These are phyloP conservation scores for Junonia oenone DNA, from an alignment of 2,888 invertebrate species.

Conservation along the genomic window DNA sequence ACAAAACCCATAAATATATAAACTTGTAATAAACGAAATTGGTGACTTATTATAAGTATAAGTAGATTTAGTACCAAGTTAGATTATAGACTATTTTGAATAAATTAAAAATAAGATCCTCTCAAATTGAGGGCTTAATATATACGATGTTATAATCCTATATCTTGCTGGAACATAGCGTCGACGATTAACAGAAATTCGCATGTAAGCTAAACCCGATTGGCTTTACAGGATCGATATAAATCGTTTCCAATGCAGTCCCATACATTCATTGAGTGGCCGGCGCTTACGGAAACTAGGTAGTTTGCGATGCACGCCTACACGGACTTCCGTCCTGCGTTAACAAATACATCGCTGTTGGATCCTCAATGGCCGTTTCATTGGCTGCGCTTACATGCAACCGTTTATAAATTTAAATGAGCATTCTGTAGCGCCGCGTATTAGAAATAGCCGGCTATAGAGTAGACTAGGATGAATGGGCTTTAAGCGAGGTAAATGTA, in stretches of 20 bases:
- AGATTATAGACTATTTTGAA: too few relatives aligned
- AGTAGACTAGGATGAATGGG: not conserved
- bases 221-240: not conserved
- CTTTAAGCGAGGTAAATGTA: not conserved
- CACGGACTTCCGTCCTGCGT: conserved; percentile 62
- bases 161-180: not conserved
- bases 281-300: conserved; percentile 48
- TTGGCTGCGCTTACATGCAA: conserved; percentile 47
- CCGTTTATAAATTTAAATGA: conserved; percentile 60
- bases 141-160: not conserved
- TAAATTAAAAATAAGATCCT: too few relatives aligned
- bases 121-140: too few relatives aligned
- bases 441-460: conserved; percentile 18
- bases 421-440: conserved; percentile 29
- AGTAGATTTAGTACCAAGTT: too few relatives aligned
- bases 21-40: too few relatives aligned
- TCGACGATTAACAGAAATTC: not conserved
- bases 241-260: conserved; percentile 10
- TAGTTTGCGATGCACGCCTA: conserved; percentile 59
- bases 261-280: conserved; percentile 16
- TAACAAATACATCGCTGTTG: conserved; percentile 60
- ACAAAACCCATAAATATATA: too few relatives aligned
- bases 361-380: conserved; percentile 24
- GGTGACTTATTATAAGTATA: too few relatives aligned
- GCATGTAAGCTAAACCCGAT: not conserved